A percentile compares a stretch with the other conserved stretches of the same genome.
These are phyloP conservation scores for Tanytarsus gracilentus DNA, from an alignment of 2,888 invertebrate genomes.

Conservation along the genomic window DNA sequence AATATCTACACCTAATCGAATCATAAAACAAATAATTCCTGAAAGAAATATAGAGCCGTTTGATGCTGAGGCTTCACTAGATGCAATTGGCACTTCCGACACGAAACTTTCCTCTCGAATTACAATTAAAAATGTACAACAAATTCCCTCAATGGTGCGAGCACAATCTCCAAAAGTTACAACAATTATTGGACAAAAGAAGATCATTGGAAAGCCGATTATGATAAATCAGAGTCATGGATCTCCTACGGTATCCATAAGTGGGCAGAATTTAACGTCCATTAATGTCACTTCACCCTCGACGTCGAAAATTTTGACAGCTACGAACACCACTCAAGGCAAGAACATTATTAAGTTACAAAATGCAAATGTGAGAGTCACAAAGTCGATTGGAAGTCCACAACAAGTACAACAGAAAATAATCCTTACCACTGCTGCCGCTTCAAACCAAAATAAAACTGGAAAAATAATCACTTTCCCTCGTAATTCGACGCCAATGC, in stretches of 20 bases:
- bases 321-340: not conserved
- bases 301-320: slow-evolving; percentile 1
- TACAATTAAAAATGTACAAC: slow-evolving; percentile 17
- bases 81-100: slow-evolving; percentile 26
- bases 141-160: slow-evolving; percentile 26
- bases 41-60: slow-evolving; percentile 28
- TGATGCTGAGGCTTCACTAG: slow-evolving; percentile 30
- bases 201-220: slow-evolving; percentile 30
- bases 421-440: slow-evolving; percentile 12
- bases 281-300: not conserved
- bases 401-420: not conserved
- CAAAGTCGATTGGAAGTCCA: not conserved
- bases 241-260: slow-evolving; percentile 30
- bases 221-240: slow-evolving; percentile 30
- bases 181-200: slow-evolving; percentile 29
- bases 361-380: not conserved
- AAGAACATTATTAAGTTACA: slow-evolving; percentile 33
- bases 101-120: slow-evolving; percentile 31
- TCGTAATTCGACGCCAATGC: slow-evolving; percentile 9
- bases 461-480: slow-evolving; percentile 8
- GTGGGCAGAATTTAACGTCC: too few relatives aligned
- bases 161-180: slow-evolving; percentile 30
- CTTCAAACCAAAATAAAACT: not conserved
- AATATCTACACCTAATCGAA: slow-evolving; percentile 5
- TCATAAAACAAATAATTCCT: not conserved